Evolutionary conservation across 2,797 vertebrate species (phyloP).

Genomic region (Harpagifer antarcticus): DNA sequence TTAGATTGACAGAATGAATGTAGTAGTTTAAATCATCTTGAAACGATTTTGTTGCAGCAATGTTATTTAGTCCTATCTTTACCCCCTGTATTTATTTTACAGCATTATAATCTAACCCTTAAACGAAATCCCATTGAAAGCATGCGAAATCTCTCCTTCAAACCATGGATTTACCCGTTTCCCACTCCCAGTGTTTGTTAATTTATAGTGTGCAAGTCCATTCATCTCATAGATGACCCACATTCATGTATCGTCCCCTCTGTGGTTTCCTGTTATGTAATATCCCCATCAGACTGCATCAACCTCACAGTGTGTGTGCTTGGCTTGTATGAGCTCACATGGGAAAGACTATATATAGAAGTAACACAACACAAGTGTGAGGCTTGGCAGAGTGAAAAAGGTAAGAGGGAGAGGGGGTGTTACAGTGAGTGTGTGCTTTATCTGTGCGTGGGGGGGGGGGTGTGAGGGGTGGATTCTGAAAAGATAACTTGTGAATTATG

Average conservation of each 20-base stretch:
- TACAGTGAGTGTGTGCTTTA: conserved; percentile 21
- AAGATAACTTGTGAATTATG: conserved; percentile 38
- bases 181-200: conserved; percentile 15
- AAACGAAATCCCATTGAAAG: conserved; percentile 2
- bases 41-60: neutral
- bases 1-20: conserved; percentile 5
- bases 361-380: conserved; percentile 54
- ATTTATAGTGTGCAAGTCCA: conserved; percentile 56
- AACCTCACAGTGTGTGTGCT: conserved; percentile 77
- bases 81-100: neutral
- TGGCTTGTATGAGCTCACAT: conserved; percentile 66
- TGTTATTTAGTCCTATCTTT: neutral
- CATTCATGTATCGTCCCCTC: conserved; percentile 62
- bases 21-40: neutral
- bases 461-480: conserved; percentile 19
- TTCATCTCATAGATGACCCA: conserved; percentile 71
- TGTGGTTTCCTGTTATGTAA: conserved; percentile 82
- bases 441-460: conserved; percentile 6
- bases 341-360: conserved; percentile 70
- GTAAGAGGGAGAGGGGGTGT: conserved; percentile 28
- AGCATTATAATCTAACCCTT: neutral
- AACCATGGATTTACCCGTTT: conserved; percentile 42
- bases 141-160: neutral
- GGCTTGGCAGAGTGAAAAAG: conserved; percentile 33
- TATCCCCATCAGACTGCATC: conserved; percentile 83